These are phyloP conservation scores for Aquatica leii DNA, from an alignment of 2,888 invertebrate species.

Conservation along the genomic window DNA sequence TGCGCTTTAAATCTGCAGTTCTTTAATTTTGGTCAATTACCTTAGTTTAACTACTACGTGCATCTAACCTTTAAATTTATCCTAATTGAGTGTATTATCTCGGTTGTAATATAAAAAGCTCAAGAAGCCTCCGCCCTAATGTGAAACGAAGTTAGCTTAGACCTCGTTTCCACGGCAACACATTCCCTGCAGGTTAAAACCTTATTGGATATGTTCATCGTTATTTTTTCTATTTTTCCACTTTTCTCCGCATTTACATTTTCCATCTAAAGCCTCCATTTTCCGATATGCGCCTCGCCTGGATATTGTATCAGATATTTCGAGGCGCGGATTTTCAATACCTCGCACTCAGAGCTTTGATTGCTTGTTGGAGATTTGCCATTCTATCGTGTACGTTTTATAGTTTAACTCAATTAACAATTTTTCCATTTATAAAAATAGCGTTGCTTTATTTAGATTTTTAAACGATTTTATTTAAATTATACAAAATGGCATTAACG, in stretches of 20 bases:
- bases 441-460: conserved; percentile 5
- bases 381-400: conserved; percentile 33
- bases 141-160: conserved; percentile 56
- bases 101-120: conserved; percentile 32
- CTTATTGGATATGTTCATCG: conserved; percentile 62
- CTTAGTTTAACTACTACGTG: conserved; percentile 18
- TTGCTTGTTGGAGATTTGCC: conserved; percentile 45
- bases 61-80: conserved; percentile 29
- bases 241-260: conserved; percentile 57
- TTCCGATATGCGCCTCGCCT: conserved; percentile 52
- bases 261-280: conserved; percentile 58
- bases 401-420: conserved; percentile 46
- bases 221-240: conserved; percentile 58
- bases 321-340: conserved; percentile 37
- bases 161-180: conserved; percentile 57
- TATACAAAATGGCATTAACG: not conserved
- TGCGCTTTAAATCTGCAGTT: too few relatives aligned
- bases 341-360: conserved; percentile 29
- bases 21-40: conserved; percentile 18
- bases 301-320: conserved; percentile 50
- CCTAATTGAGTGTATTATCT: conserved; percentile 38
- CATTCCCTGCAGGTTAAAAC: conserved; percentile 60
- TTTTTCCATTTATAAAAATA: conserved; percentile 35
- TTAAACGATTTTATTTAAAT: too few relatives aligned
- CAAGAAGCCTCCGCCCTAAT: conserved; percentile 51